phyloP scores from a whole-genome alignment of 2,888 invertebrate genomes.

The Cordilura impudica region DNA sequence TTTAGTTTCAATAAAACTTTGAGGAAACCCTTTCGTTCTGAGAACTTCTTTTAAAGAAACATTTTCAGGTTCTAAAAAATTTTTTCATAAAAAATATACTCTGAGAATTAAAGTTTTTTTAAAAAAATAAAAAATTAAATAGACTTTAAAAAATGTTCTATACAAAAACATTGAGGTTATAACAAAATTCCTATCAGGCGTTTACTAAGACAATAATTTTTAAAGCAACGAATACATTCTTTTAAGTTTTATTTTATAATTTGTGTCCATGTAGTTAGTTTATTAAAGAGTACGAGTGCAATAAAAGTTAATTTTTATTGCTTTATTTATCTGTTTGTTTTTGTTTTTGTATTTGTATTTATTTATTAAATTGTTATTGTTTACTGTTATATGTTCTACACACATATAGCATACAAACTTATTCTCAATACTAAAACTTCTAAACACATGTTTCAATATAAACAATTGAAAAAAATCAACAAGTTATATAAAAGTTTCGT shows the following conservation, averaged over 20 bases:
- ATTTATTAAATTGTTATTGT: constrained; percentile 22
- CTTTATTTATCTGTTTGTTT: not conserved
- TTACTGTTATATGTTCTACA: not conserved
- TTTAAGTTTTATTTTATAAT: not conserved
- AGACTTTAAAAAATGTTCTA: too few relatives aligned
- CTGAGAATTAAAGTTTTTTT: too few relatives aligned
- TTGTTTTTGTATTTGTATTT: not conserved
- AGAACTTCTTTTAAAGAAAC: too few relatives aligned
- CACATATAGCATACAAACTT: not conserved
- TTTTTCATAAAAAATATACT: too few relatives aligned
- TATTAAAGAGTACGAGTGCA: not conserved
- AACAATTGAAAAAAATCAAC: constrained; percentile 17
- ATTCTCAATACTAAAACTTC: not conserved
- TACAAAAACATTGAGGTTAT: too few relatives aligned
- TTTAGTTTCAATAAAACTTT: too few relatives aligned
- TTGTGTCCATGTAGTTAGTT: not conserved
- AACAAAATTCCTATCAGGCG: too few relatives aligned
- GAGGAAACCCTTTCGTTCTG: too few relatives aligned
- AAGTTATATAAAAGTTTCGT: constrained; percentile 14
- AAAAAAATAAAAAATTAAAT: too few relatives aligned
- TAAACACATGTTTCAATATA: not conserved
- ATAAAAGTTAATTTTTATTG: constrained; percentile 13
- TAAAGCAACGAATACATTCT: too few relatives aligned
- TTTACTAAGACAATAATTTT: too few relatives aligned
- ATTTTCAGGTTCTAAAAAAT: too few relatives aligned